Evolutionary conservation across 2,888 invertebrate species (phyloP).

Genomic region (Conomelus anceps): DNA sequence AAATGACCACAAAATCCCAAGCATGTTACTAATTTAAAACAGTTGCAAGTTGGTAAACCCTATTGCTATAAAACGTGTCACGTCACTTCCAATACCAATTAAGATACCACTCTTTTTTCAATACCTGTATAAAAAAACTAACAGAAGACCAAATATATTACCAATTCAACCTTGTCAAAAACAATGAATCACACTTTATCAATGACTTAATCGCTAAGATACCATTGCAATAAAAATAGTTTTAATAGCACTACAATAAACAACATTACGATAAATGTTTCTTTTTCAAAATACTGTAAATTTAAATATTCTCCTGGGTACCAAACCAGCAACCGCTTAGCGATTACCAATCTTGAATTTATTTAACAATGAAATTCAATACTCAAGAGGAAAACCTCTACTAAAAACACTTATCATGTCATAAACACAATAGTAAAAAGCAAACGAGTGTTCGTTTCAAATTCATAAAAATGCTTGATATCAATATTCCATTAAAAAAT

Average conservation of each 20-base stretch:
- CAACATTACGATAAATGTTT: neutral
- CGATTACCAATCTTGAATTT: neutral
- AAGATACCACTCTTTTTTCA: neutral
- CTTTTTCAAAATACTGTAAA: neutral
- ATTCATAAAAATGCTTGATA: too few species aligned
- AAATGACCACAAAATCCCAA: neutral
- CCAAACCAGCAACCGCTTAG: too few species aligned
- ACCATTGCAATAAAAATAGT: neutral
- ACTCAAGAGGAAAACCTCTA: neutral
- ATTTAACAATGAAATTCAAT: neutral
- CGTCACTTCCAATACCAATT: neutral
- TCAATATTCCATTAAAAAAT: too few species aligned
- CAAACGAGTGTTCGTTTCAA: too few species aligned
- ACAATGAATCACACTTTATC: neutral
- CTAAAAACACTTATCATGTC: neutral
- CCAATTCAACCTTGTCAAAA: neutral
- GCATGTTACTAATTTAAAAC: neutral
- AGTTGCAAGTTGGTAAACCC: too few species aligned
- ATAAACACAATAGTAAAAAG: neutral
- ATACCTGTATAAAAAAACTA: neutral
- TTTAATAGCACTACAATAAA: neutral
- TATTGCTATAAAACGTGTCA: neutral
- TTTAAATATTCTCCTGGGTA: neutral
- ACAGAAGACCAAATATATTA: neutral
- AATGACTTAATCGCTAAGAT: neutral